A percentile compares a stretch with the other conserved stretches of the same genome.
Conservation (phyloP, 1,140 invertebrate species). For the Cepaea nemoralis region DNA sequence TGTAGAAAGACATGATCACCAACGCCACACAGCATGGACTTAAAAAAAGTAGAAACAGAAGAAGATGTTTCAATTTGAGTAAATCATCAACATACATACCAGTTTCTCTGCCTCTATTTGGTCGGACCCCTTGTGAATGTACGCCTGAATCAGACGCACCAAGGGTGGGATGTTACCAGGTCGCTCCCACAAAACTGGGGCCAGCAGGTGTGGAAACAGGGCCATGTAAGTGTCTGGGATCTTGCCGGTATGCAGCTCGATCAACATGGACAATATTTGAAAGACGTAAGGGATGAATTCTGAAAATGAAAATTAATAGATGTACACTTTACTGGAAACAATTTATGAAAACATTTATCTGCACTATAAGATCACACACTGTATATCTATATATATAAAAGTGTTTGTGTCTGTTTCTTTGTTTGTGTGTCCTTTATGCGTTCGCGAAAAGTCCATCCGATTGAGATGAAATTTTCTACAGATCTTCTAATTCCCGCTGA, state of each 20-base stretch:
- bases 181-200: conserved; percentile 91
- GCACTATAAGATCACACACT: too few species aligned
- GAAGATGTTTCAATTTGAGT: background rate
- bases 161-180: conserved; percentile 92
- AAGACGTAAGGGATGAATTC: conserved; percentile 98
- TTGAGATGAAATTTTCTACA: too few species aligned
- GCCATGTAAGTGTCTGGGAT: conserved; percentile 88
- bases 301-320: conserved; percentile 67
- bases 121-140: conserved; percentile 81
- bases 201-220: conserved; percentile 88
- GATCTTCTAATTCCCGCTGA: too few species aligned
- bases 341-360: too few species aligned
- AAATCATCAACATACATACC: conserved; percentile 67
- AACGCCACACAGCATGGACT: too few species aligned
- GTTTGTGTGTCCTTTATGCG: too few species aligned
- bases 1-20: too few species aligned
- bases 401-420: too few species aligned
- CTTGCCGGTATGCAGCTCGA: conserved; percentile 81
- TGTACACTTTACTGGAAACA: too few species aligned
- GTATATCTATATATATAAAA: too few species aligned
- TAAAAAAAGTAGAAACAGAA: background rate
- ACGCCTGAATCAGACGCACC: conserved; percentile 89
- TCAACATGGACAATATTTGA: conserved; percentile 91
- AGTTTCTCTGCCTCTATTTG: conserved; percentile 78
- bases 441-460: too few species aligned